Evolutionary conservation across 2,113 vertebrate species (phyloP), one percentile per base, ranked within the genome.

Genomic region (Epinephelus moara): DNA sequence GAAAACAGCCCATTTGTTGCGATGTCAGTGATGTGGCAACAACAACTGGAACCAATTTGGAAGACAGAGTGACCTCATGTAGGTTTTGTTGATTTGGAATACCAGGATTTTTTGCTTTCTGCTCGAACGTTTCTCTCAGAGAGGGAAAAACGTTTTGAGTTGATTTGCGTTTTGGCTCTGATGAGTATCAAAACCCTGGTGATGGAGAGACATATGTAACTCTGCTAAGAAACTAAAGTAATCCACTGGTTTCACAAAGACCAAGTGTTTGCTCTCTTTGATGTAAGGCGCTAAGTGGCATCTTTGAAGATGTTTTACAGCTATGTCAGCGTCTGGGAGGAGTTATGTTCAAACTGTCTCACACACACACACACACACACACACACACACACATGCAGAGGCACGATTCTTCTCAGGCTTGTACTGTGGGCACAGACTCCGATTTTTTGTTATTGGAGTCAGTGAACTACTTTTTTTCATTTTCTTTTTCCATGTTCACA

Each of bases 1-100:
- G 84, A 94, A 93, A 94, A 92, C 78, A 90, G 86, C 25, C 70
- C 81, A 80, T 91, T 93, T 91, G 84, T 90, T 90, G 85, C 85
- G 1, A 79, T 85, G 80, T 86, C 85, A 91, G 83, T 88, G 90
- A 94, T 91, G 89, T 94, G 93, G 94, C 88, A 94, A 93, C 77
- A 84, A 69, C 88, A 86, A 90, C 85, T 94, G 90, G 85, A 93
- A 95, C 60, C 70, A 90, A 88, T 93, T 93, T 89, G 57, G 42
- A 47, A 81, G 63, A 66, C 66, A n/a, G 72, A 64, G 75, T 91
- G 87, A 93, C 88, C 47, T 90, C 89, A 91, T 83, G 73, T 74
- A 19, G 62, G 72, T 77, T 80, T 80, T 79, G 57, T 74, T 77
- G 63, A 81, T 84, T 86, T 52, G 27, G 52, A 83, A 89, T 21